phyloP scores from a whole-genome alignment of 2,797 vertebrate species.

The Myotis vivesi region DNA sequence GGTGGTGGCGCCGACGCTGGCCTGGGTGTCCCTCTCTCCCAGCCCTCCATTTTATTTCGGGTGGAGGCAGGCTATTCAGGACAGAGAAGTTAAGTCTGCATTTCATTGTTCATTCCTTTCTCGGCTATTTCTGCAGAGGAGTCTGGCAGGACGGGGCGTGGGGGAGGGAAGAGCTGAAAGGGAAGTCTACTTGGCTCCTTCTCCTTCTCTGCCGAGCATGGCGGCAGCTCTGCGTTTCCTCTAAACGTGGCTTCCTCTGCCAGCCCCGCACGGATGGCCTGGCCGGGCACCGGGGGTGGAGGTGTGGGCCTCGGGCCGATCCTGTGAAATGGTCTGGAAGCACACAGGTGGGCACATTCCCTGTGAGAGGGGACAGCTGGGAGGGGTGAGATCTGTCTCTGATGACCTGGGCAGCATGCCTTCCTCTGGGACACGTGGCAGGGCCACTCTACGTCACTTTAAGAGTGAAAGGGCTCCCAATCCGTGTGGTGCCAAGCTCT shows the following conservation, averaged over 20 bases:
- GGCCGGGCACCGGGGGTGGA: background rate
- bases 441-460: background rate
- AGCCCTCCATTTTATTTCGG: background rate
- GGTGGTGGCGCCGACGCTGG: constrained; percentile 10
- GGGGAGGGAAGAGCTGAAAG: background rate
- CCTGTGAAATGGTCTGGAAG: background rate
- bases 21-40: background rate
- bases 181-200: constrained; percentile 47
- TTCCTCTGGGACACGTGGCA: background rate
- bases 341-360: background rate
- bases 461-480: background rate
- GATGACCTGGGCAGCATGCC: background rate
- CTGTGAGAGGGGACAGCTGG: background rate
- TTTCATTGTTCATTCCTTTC: constrained; percentile 52
- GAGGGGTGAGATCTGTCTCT: background rate
- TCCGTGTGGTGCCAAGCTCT: background rate
- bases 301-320: background rate
- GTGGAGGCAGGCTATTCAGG: background rate
- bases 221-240: constrained; percentile 3
- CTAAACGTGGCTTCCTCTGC: constrained; percentile 45
- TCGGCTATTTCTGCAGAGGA: constrained; percentile 21
- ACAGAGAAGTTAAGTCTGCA: background rate
- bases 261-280: background rate
- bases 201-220: constrained; percentile 35
- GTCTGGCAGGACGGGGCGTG: background rate